These are phyloP conservation scores for Ctenopoma kingsleyae DNA, from an alignment of 2,797 vertebrate genomes.

Conservation along the genomic window DNA sequence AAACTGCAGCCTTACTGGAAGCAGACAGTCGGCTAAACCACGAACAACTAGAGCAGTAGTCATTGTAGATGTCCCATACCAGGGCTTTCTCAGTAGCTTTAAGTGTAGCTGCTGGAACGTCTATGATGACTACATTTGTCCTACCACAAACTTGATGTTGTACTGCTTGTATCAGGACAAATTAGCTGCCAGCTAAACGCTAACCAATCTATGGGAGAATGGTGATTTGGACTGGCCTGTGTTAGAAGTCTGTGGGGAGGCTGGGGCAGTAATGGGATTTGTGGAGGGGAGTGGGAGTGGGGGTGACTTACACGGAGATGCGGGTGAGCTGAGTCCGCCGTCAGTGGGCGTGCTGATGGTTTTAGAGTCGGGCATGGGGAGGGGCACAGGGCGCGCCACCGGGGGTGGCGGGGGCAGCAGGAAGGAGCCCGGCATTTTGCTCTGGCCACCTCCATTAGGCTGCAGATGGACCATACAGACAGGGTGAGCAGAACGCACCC, in stretches of 20 bases:
- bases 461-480: constrained; percentile 93
- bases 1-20: constrained; percentile 49
- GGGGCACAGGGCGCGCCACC: constrained; percentile 96
- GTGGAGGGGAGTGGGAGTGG: constrained; percentile 77
- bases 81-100: constrained; percentile 10
- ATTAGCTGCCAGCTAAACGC: constrained; percentile 33
- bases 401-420: constrained; percentile 95
- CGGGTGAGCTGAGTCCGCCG: constrained; percentile 93
- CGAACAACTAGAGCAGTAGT: constrained; percentile 29
- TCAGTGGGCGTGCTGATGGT: constrained; percentile 87
- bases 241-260: constrained; percentile 65
- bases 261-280: constrained; percentile 74
- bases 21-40: constrained; percentile 21
- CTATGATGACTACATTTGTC: constrained; percentile 47
- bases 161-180: constrained; percentile 28
- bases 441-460: constrained; percentile 96
- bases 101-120: constrained; percentile 21
- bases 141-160: constrained; percentile 22
- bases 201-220: constrained; percentile 39
- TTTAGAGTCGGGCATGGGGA: constrained; percentile 96
- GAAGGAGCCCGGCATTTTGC: constrained; percentile 97
- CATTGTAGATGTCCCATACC: constrained; percentile 41
- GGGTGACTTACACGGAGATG: constrained; percentile 96
- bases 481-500: constrained; percentile 85
- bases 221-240: constrained; percentile 50